Percentiles rank a stretch among this genome's conserved stretches.
phyloP scores from a whole-genome alignment of 1,140 invertebrate genomes.

The Bombus consobrinus region DNA sequence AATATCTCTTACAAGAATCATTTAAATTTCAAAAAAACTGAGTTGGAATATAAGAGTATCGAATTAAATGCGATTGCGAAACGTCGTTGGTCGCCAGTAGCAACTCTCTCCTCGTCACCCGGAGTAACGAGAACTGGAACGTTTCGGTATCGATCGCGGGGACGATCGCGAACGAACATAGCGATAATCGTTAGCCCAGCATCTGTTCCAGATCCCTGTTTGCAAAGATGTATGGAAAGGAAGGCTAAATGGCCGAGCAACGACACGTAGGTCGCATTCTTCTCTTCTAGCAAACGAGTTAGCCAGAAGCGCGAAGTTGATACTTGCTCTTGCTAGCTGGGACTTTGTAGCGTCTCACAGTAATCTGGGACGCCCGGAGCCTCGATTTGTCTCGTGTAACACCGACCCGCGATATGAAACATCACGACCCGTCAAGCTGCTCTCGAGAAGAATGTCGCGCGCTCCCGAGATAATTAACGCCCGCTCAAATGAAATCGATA shows the following conservation, averaged over 20 bases:
- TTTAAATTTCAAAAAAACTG: too few relatives aligned
- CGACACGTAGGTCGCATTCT: slow-evolving; percentile 2
- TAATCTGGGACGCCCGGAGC: neutral
- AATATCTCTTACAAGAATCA: too few relatives aligned
- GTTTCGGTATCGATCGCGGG: slow-evolving; percentile 7
- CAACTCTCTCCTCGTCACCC: neutral
- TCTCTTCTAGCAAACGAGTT: slow-evolving; percentile 1
- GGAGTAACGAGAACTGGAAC: slow-evolving; percentile 18
- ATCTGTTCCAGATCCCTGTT: neutral
- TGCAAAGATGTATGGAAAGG: neutral
- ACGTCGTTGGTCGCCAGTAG: too few relatives aligned
- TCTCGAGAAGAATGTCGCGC: neutral
- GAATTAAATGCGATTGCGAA: too few relatives aligned
- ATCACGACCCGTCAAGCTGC: neutral
- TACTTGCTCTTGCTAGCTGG: neutral
- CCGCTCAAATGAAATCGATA: neutral
- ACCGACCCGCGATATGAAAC: slow-evolving; percentile 1
- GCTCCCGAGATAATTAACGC: slow-evolving; percentile 5
- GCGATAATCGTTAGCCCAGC: too few relatives aligned
- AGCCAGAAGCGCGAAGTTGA: slow-evolving; percentile 8
- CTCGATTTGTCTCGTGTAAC: slow-evolving; percentile 18
- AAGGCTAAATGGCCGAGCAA: neutral
- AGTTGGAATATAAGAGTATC: too few relatives aligned
- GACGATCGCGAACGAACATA: neutral
- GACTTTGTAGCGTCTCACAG: neutral